These are phyloP conservation scores for Metalampra italica DNA, from an alignment of 2,888 invertebrate genomes.

Conservation along the genomic window DNA sequence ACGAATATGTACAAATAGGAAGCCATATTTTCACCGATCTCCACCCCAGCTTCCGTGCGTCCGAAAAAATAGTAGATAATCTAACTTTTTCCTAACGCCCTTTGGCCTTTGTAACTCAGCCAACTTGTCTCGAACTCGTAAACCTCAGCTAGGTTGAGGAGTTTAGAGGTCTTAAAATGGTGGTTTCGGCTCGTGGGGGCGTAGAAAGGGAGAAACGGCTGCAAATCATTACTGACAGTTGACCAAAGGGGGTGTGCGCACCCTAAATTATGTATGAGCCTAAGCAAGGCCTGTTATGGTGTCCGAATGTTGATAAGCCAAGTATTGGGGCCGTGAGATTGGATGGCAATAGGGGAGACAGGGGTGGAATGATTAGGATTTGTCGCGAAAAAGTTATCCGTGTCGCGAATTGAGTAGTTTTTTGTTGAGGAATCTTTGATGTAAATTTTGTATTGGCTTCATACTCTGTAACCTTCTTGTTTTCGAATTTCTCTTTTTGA, in stretches of 20 bases:
- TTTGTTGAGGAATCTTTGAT: slow-evolving; percentile 35
- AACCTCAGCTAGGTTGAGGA: slow-evolving; percentile 8
- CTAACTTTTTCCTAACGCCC: slow-evolving; percentile 73
- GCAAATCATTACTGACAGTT: slow-evolving; percentile 80
- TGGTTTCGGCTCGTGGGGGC: slow-evolving; percentile 53
- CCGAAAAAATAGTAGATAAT: slow-evolving; percentile 76
- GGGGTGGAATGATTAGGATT: slow-evolving; percentile 60
- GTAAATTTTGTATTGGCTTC: slow-evolving; percentile 4
- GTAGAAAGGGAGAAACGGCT: slow-evolving; percentile 60
- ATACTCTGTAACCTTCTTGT: background rate
- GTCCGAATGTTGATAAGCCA: slow-evolving; percentile 79
- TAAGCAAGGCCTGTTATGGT: slow-evolving; percentile 74
- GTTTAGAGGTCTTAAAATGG: slow-evolving; percentile 23
- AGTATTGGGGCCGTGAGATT: slow-evolving; percentile 64
- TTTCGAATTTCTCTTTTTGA: background rate
- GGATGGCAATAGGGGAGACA: slow-evolving; percentile 53
- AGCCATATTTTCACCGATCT: slow-evolving; percentile 73
- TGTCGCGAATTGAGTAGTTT: slow-evolving; percentile 32
- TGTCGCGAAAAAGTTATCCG: slow-evolving; percentile 46
- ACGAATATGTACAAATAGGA: slow-evolving; percentile 68
- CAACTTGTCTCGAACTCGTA: slow-evolving; percentile 27
- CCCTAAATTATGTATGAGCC: slow-evolving; percentile 78
- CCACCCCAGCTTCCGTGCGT: slow-evolving; percentile 66
- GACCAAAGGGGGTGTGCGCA: slow-evolving; percentile 72
- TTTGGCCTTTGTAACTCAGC: slow-evolving; percentile 42